phyloP scores from a whole-genome alignment of 2,888 invertebrate genomes.

The Itoplectis maculator region DNA sequence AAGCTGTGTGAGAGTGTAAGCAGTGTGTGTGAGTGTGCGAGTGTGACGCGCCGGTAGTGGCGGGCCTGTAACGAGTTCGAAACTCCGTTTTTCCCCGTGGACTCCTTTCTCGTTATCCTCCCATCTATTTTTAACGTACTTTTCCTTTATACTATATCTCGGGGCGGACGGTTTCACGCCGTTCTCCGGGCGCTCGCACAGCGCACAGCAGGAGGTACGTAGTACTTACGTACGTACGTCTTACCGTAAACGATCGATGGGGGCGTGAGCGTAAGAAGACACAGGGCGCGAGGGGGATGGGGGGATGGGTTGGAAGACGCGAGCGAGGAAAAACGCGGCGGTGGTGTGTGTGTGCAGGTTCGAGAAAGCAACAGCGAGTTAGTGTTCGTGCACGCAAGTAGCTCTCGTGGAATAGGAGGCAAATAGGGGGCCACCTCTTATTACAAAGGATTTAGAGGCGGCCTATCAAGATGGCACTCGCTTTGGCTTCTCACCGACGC shows the following conservation, averaged over 20 bases:
- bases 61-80: slow-evolving; percentile 69
- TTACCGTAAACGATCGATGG: slow-evolving; percentile 58
- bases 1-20: background rate
- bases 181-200: background rate
- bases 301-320: no score
- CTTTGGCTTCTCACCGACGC: slow-evolving; percentile 6
- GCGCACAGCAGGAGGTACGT: background rate
- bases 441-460: slow-evolving; percentile 23
- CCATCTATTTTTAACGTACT: slow-evolving; percentile 65
- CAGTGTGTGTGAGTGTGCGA: background rate
- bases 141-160: slow-evolving; percentile 41
- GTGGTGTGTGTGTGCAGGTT: background rate
- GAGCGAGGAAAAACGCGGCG: slow-evolving; percentile 19
- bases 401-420: slow-evolving; percentile 2
- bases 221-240: slow-evolving; percentile 20
- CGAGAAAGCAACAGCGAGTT: slow-evolving; percentile 10
- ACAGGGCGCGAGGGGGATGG: slow-evolving; percentile 16
- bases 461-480: slow-evolving; percentile 28
- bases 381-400: slow-evolving; percentile 57
- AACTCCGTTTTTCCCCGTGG: slow-evolving; percentile 70
- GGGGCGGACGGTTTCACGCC: slow-evolving; percentile 30
- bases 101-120: slow-evolving; percentile 71
- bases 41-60: slow-evolving; percentile 14
- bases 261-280: slow-evolving; percentile 32
- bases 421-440: slow-evolving; percentile 23